Evolutionary conservation across 2,888 invertebrate genomes (phyloP), one percentile per base, ranked within the genome.

Genomic region (Arge pagana): DNA sequence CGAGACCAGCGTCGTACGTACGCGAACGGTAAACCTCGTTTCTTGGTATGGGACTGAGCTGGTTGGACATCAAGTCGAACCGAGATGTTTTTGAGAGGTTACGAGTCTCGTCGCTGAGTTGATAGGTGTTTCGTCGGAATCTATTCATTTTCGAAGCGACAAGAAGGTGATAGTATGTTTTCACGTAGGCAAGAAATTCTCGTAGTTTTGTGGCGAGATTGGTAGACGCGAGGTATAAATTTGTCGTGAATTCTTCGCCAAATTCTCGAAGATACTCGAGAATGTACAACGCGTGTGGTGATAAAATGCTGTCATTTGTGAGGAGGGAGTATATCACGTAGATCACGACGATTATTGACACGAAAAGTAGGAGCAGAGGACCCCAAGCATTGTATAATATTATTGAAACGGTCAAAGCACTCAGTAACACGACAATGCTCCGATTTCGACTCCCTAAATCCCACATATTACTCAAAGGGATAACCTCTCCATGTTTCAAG

Each of bases 401-500:
- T 43, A 68, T 58, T 56, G 70, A 72, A 41, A 70, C 63, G 53
- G 65, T 67, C 55, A 71, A 54, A 53, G 66, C 64, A 64, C 67
- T 71, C 62, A 69, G 57, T 62, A 71, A 64, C 58, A 71, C 62
- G 54, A 72, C 48, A 57, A 67, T 54, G 60, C 63, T 67, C 51
- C 70, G 71, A 53, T 65, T 71, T 60, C 70, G 71, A 53, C 64
- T 71, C 60, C 64, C 65, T 68, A 72, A 61, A 61, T 72, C 63
- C 74, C 72, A 73, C 74, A 74, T 74, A 73, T 72, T 73, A 70
- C 62, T 69, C 67, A 72, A 69, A 63, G 62, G 58, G 59, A 48
- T 70, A 74, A 72, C 68, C 71, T 70, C 71, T 63, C 70, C 73
- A 72, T 72, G 60, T 68, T 70, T 69, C 62, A 68, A 71, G 70